Evolutionary conservation across 2,113 vertebrate genomes (phyloP).

Genomic region (Leucoraja erinaceus): DNA sequence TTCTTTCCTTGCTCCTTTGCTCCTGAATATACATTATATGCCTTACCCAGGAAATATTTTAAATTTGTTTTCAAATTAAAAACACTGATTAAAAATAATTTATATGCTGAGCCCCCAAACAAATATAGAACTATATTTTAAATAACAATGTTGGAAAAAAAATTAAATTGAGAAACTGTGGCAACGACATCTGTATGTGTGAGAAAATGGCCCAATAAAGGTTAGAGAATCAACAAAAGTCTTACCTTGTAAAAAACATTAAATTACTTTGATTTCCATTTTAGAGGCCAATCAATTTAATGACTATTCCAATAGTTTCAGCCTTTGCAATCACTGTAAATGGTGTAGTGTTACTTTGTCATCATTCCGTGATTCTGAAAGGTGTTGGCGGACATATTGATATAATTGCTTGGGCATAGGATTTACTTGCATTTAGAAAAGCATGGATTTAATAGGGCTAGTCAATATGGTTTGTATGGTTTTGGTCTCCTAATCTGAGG

Average conservation of each 20-base stretch:
- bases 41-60: background rate
- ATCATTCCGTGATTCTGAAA: background rate
- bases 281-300: background rate
- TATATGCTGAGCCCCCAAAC: background rate
- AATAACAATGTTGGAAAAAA: background rate
- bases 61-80: background rate
- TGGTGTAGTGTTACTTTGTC: background rate
- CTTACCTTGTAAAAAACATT: too few species aligned
- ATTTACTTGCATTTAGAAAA: too few species aligned
- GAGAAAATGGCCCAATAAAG: background rate
- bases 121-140: background rate
- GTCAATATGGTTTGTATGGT: too few species aligned
- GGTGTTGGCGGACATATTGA: background rate
- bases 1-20: background rate
- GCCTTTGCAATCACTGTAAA: background rate
- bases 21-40: background rate
- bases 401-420: background rate
- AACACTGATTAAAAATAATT: background rate
- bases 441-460: too few species aligned
- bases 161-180: background rate
- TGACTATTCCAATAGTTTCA: background rate
- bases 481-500: too few species aligned
- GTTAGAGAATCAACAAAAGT: background rate
- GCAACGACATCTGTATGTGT: background rate
- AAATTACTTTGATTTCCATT: background rate